These are phyloP conservation scores for Dryoscopus gambensis DNA, from an alignment of 2,113 vertebrate species.

Conservation along the genomic window DNA sequence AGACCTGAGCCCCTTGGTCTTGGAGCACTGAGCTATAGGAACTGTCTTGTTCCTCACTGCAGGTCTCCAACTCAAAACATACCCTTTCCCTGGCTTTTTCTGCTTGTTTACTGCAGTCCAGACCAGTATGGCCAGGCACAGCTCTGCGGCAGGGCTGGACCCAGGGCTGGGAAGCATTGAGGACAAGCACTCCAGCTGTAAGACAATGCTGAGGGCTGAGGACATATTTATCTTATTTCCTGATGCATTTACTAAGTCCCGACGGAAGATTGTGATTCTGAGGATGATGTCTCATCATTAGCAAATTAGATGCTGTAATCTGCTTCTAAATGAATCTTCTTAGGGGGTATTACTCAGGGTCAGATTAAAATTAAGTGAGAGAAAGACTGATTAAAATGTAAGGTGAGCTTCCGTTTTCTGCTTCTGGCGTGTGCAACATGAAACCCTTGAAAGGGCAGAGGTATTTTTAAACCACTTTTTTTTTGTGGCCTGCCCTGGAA, in stretches of 20 bases:
- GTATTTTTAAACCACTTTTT: not conserved
- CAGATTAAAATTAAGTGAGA: slow-evolving; percentile 55
- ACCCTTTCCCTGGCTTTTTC: not conserved
- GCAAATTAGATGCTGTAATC: slow-evolving; percentile 62
- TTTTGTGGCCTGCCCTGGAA: not conserved
- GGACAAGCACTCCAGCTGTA: not conserved
- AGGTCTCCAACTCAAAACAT: not conserved
- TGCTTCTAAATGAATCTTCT: slow-evolving; percentile 66
- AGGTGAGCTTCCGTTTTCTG: slow-evolving; percentile 46
- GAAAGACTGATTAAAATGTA: slow-evolving; percentile 52
- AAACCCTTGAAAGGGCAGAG: not conserved
- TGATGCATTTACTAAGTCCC: not conserved
- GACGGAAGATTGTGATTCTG: slow-evolving; percentile 28
- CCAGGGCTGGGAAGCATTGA: not conserved
- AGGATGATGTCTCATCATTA: slow-evolving; percentile 57
- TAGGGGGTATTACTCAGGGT: slow-evolving; percentile 60
- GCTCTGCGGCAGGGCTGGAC: not conserved
- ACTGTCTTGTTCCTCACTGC: not conserved
- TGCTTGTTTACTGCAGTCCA: not conserved
- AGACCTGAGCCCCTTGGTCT: not conserved
- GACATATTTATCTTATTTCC: slow-evolving; percentile 2
- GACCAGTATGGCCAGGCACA: not conserved
- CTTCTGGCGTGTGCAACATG: not conserved
- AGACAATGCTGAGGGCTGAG: not conserved
- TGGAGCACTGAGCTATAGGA: not conserved